These are phyloP conservation scores for Cabera pusaria DNA, from an alignment of 2,888 invertebrate species.

Conservation along the genomic window DNA sequence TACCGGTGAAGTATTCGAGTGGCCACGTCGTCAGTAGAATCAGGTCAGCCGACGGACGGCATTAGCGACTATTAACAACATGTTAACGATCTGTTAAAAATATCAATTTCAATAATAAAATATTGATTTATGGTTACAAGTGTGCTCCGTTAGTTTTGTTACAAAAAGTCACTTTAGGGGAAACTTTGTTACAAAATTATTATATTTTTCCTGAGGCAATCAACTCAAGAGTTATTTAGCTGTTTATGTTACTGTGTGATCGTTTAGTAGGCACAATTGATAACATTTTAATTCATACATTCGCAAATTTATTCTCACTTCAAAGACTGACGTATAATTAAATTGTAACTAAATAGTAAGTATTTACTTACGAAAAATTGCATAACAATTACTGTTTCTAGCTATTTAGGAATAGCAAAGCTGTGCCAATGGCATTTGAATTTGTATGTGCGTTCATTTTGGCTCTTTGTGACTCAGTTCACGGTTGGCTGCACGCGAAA, in stretches of 20 bases:
- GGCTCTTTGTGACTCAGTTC: conserved; percentile 64
- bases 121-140: conserved; percentile 18
- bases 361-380: no score
- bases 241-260: no score
- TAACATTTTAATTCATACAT: no score
- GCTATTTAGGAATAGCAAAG: conserved; percentile 4
- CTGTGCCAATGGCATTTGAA: conserved; percentile 41
- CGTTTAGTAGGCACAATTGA: no score
- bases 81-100: conserved; percentile 63
- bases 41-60: conserved; percentile 55
- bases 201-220: no score
- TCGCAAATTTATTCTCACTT: no score
- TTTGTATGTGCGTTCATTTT: conserved; percentile 61
- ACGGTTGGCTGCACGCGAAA: conserved; percentile 75
- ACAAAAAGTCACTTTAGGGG: no score
- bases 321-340: no score
- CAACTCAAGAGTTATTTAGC: no score
- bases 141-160: conserved; percentile 5
- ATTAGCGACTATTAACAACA: conserved; percentile 69
- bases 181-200: no score
- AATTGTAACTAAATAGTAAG: no score
- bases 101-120: conserved; percentile 44
- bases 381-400: conserved; percentile 3
- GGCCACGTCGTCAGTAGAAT: conserved; percentile 55
- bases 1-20: conserved; percentile 46